A percentile compares a stretch with the other conserved stretches of the same genome.
These are phyloP conservation scores for Panulirus ornatus DNA, from an alignment of 1,140 invertebrate genomes.

Conservation along the genomic window DNA sequence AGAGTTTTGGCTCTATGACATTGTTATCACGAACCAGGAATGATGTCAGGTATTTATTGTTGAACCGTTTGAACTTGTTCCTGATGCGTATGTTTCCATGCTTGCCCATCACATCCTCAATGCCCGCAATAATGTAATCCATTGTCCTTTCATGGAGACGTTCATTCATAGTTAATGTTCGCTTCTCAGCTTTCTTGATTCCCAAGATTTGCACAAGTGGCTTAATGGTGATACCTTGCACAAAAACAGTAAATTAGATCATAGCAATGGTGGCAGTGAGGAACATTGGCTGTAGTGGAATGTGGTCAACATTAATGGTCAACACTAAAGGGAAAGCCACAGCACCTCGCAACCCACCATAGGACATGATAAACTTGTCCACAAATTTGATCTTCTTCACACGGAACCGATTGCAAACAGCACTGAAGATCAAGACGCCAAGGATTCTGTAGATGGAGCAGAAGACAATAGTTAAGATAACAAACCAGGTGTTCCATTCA, in stretches of 20 bases:
- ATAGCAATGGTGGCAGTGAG: conserved; percentile 98
- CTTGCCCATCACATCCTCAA: conserved; percentile 96
- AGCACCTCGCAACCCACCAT: conserved; percentile 97
- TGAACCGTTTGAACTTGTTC: conserved; percentile 96
- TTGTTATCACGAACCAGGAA: conserved; percentile 90
- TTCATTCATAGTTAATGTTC: conserved; percentile 96
- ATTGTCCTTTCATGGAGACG: conserved; percentile 96
- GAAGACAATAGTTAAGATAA: conserved; percentile 94
- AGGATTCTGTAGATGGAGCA: conserved; percentile 95
- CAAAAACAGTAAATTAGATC: conserved; percentile 98
- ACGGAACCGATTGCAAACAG: conserved; percentile 93
- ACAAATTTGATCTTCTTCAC: conserved; percentile 94
- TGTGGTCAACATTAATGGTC: conserved; percentile 84
- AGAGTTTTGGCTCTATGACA: conserved; percentile 93
- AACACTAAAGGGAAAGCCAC: conserved; percentile 98
- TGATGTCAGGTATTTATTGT: conserved; percentile 94
- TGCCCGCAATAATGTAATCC: conserved; percentile 96
- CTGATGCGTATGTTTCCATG: conserved; percentile 95
- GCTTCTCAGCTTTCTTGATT: conserved; percentile 92
- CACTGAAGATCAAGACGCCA: conserved; percentile 89
- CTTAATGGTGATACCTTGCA: conserved; percentile 98
- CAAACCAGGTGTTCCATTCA: conserved; percentile 97
- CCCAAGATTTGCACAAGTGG: conserved; percentile 96
- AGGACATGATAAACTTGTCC: conserved; percentile 99
- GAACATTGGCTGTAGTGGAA: conserved; percentile 92